Percentiles rank a stretch among this genome's conserved stretches.
Evolutionary conservation across 2,797 vertebrate genomes (phyloP).

Genomic region (Mormyrops attenuatus): DNA sequence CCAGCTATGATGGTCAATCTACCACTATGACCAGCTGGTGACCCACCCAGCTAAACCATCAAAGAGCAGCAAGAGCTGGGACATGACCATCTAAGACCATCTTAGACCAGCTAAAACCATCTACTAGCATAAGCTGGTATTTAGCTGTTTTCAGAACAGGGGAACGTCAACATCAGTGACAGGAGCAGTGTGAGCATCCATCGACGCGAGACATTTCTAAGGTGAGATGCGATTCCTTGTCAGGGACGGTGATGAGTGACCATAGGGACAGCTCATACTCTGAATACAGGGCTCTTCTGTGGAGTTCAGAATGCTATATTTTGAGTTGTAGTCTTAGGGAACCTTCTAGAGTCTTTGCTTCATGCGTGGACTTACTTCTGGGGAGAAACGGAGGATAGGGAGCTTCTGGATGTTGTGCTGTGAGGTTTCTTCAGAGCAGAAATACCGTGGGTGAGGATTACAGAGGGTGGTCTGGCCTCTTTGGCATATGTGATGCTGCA

Average conservation of each 20-base stretch:
- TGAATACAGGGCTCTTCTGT: background rate
- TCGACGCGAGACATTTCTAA: conserved; percentile 37
- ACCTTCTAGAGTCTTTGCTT: background rate
- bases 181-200: conserved; percentile 24
- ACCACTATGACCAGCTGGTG: background rate
- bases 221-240: conserved; percentile 39
- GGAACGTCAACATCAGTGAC: background rate
- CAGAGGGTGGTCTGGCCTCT: background rate
- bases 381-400: background rate
- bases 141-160: background rate
- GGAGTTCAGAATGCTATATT: background rate
- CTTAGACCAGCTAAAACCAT: background rate
- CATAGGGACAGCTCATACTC: background rate
- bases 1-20: background rate
- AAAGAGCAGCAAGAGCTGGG: background rate
- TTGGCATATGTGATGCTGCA: background rate
- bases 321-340: background rate
- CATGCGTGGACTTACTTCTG: background rate
- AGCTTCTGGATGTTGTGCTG: background rate
- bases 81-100: background rate
- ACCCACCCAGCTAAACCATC: background rate
- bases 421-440: background rate
- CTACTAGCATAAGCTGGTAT: background rate
- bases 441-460: background rate
- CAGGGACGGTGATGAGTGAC: conserved; percentile 23